Base-by-base conservation (phyloP, 2,113 vertebrate species). In the Leptobrachium leishanense region DNA sequence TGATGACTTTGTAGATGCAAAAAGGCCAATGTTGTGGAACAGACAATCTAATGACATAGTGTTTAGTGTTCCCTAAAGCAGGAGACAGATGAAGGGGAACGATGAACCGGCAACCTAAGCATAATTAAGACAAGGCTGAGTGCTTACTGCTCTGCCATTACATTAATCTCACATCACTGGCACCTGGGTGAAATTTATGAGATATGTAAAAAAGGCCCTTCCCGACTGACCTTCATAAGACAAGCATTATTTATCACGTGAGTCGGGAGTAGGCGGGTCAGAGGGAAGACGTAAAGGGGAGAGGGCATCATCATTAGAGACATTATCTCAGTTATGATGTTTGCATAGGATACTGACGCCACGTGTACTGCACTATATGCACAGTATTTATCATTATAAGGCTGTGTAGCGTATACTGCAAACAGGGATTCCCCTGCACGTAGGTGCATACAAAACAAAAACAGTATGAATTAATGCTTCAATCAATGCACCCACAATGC, bases 41-140 rank as follows among this genome's bases (percentile, higher is more conserved):
- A 91, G 92, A 93, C 92, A 90, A 89, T 90, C 91, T 92, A 93
- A 94, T 91, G 92, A 94, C 92, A 94, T 85, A 93, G 92, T 93
- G 92, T 92, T 94, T 92, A 94, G 92, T 93, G 93, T 92, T 94
- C 92, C 93, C 92, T 92, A 94, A 92, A 92, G 92, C 88, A 2
- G 85, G 89, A 94, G 92, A 94, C 91, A 94, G 92, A 94, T 94
- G 93, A 94, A 94, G 91, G 91, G 91, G 91, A 93, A 93, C 79
- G 75, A 90, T 91, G 92, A 93, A 92, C 91, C 85, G 43, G 90
- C 90, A 92, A 94, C 92, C 92, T 92, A 92, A 93, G 92, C 92
- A 93, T 94, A 94, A 94, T 95, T 93, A 95, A 95, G 93, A 93
- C 93, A 95, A 93, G 93, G 87, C 87, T 93, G 91, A 94, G 89